phyloP scores from a whole-genome alignment of 2,797 vertebrate species.

The Rhinella marina region DNA sequence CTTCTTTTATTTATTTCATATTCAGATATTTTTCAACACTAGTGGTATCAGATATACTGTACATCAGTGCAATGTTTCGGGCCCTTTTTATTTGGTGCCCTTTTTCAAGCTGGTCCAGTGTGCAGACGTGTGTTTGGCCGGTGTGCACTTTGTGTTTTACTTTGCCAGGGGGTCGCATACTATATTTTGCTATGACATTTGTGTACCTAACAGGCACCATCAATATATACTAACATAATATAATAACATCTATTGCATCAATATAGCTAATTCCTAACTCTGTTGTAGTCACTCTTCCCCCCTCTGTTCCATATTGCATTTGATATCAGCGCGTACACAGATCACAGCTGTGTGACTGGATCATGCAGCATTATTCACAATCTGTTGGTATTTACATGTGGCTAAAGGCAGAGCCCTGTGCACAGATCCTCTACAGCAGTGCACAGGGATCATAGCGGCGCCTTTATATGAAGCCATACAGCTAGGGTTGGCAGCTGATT shows the following conservation, averaged over 20 bases:
- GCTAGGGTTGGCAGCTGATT: neutral
- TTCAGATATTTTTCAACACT: no score
- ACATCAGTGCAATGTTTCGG: no score
- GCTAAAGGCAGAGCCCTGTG: neutral
- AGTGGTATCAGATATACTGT: no score
- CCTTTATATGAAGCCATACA: neutral
- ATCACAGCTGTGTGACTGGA: conserved; percentile 4
- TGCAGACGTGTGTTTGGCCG: no score
- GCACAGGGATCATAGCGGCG: neutral
- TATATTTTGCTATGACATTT: no score
- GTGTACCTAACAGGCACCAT: no score
- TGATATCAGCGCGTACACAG: neutral
- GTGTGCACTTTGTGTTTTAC: no score
- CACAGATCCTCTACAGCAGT: neutral
- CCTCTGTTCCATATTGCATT: conserved; percentile 1
- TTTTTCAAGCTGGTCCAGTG: no score
- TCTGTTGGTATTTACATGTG: neutral
- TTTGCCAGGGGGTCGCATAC: no score
- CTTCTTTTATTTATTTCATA: no score
- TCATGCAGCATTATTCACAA: neutral
- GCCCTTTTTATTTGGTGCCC: no score
- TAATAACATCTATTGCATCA: neutral
- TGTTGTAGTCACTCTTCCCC: neutral
- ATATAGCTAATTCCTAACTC: neutral
- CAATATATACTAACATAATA: no score